Evolutionary conservation across 2,113 vertebrate genomes (phyloP).

Genomic region (Hypanus sabinus): DNA sequence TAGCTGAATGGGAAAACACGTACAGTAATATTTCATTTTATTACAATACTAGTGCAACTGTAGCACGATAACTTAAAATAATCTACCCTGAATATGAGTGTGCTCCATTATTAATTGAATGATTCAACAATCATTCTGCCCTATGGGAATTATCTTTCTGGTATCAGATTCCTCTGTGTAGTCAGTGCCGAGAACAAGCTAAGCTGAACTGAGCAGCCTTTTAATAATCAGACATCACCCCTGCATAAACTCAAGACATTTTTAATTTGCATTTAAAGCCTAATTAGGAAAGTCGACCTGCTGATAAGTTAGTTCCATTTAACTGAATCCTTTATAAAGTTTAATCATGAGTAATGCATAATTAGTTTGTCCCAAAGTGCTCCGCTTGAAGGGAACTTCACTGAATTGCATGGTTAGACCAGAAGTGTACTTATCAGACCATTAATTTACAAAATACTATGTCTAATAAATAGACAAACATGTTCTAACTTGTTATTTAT

Average conservation of each 20-base stretch:
- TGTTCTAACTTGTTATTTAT: background rate
- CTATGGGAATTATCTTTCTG: conserved; percentile 16
- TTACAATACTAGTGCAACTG: background rate
- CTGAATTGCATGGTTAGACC: background rate
- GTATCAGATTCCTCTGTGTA: conserved; percentile 5
- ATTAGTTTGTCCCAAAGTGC: conserved; percentile 16
- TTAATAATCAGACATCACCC: conserved; percentile 28
- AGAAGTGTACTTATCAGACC: background rate
- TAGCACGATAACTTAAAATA: background rate
- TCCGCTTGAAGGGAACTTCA: background rate
- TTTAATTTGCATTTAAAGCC: conserved; percentile 31
- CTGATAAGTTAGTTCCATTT: conserved; percentile 36
- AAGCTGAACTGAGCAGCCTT: background rate
- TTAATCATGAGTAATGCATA: conserved; percentile 29
- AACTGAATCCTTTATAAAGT: conserved; percentile 30
- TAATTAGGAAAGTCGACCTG: conserved; percentile 23
- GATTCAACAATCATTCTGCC: conserved; percentile 19
- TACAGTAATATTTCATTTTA: background rate
- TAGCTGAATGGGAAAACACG: background rate
- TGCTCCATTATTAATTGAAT: conserved; percentile 24
- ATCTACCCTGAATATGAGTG: background rate
- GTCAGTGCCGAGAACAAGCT: background rate
- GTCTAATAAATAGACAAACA: background rate
- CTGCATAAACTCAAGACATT: background rate
- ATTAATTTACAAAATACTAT: background rate